These are phyloP conservation scores for Pomacea canaliculata DNA, from an alignment of 2,888 invertebrate genomes.

Conservation along the genomic window DNA sequence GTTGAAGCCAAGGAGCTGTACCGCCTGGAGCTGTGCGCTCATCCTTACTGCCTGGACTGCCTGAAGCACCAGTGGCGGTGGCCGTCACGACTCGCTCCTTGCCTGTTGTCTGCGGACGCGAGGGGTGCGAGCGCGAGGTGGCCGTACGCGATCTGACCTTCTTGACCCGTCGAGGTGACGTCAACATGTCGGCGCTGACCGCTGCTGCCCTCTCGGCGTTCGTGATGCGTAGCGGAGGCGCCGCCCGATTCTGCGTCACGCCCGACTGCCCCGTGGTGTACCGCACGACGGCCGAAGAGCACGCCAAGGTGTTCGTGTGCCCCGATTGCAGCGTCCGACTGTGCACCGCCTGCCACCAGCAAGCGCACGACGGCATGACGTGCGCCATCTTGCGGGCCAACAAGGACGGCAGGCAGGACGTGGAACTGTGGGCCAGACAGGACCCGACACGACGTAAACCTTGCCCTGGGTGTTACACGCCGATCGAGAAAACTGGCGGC, in stretches of 20 bases:
- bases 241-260: constrained; percentile 54
- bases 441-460: constrained; percentile 43
- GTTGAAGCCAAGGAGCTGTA: constrained; percentile 47
- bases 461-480: constrained; percentile 55
- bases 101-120: constrained; percentile 53
- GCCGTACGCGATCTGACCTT: constrained; percentile 44
- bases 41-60: constrained; percentile 60
- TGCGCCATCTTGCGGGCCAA: constrained; percentile 48
- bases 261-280: constrained; percentile 62
- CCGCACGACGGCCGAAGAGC: constrained; percentile 32
- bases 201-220: constrained; percentile 42
- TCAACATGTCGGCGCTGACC: constrained; percentile 13
- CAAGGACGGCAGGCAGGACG: constrained; percentile 31
- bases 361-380: constrained; percentile 55
- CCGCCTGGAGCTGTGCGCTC: constrained; percentile 60
- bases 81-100: constrained; percentile 44
- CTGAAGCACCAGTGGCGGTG: constrained; percentile 36
- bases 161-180: constrained; percentile 32
- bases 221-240: constrained; percentile 37
- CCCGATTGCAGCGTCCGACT: constrained; percentile 43
- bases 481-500: constrained; percentile 59
- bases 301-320: constrained; percentile 43
- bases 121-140: constrained; percentile 46
- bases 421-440: constrained; percentile 46
- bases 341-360: constrained; percentile 55